Conservation (phyloP, 2,797 vertebrate genomes). For the Chaetodon trifasciatus region DNA sequence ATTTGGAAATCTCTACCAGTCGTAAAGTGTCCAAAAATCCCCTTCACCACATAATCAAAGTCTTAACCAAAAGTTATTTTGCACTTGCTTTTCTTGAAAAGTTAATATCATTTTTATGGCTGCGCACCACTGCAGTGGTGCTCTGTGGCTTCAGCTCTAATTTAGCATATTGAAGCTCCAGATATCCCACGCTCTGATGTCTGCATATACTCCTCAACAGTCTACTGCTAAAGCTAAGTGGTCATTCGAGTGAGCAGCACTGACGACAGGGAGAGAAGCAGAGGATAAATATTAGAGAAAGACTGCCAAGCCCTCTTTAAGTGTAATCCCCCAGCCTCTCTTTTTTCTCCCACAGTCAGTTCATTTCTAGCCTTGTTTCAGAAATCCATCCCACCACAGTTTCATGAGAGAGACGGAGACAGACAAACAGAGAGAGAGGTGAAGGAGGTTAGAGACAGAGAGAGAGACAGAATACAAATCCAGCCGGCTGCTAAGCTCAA, state of each 20-base stretch:
- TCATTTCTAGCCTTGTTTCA: slow-evolving; percentile 27
- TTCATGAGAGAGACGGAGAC: slow-evolving; percentile 12
- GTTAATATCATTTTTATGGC: neutral
- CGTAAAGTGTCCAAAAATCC: too few relatives aligned
- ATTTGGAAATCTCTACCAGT: neutral
- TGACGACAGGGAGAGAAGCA: neutral
- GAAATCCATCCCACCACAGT: slow-evolving; percentile 10
- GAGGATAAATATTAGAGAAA: slow-evolving; percentile 12
- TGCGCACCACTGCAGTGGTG: neutral
- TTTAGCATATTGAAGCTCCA: neutral
- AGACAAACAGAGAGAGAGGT: slow-evolving; percentile 47
- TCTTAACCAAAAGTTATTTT: neutral
- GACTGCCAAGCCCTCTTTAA: slow-evolving; percentile 14
- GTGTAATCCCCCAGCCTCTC: slow-evolving; percentile 28
- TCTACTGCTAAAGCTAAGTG: slow-evolving; percentile 9
- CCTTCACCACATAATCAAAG: neutral
- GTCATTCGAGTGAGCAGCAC: neutral
- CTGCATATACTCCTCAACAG: neutral
- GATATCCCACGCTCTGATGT: slow-evolving; percentile 11
- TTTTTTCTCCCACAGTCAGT: slow-evolving; percentile 23
- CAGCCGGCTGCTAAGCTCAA: slow-evolving; percentile 58
- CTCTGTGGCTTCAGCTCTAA: neutral
- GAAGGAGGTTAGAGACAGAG: slow-evolving; percentile 41
- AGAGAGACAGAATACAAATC: slow-evolving; percentile 59
- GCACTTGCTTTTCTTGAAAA: neutral